These are phyloP conservation scores for Haemorhous mexicanus DNA, from an alignment of 2,113 vertebrate genomes.

Conservation along the genomic window DNA sequence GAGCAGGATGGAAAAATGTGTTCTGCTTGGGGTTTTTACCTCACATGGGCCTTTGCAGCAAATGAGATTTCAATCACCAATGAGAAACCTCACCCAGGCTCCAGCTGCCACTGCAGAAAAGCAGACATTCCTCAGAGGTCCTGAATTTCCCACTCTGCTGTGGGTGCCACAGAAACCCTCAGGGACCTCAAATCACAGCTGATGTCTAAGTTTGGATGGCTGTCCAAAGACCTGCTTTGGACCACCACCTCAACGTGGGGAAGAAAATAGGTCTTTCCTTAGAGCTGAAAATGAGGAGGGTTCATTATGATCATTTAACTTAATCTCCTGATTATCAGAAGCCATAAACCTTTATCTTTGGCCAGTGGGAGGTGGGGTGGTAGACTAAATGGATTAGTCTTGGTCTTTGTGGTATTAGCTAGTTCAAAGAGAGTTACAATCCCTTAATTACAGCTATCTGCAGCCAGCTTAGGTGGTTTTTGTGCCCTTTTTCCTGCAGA, in stretches of 20 bases:
- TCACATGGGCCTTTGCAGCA: background rate
- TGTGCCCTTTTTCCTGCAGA: background rate
- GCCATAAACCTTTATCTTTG: background rate
- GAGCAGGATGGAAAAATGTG: too few species aligned
- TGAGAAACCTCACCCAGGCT: background rate
- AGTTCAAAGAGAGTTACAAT: background rate
- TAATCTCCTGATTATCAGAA: background rate
- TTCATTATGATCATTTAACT: background rate
- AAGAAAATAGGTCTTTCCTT: background rate
- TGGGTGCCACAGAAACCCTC: background rate
- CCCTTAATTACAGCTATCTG: slow-evolving; percentile 14
- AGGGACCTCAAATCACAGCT: background rate
- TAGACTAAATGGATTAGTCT: background rate
- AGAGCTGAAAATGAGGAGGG: background rate
- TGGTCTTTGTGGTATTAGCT: background rate
- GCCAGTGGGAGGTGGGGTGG: background rate
- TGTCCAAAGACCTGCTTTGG: background rate
- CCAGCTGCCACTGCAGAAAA: background rate
- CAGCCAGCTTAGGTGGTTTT: background rate
- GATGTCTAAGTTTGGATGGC: background rate
- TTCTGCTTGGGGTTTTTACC: background rate
- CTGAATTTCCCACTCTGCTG: background rate
- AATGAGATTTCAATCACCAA: background rate
- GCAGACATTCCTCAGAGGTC: background rate
- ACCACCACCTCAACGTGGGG: background rate